A percentile compares a stretch with the other conserved stretches of the same genome.
Evolutionary conservation across 2,888 invertebrate species (phyloP).

Genomic region (Cephalotes varians): DNA sequence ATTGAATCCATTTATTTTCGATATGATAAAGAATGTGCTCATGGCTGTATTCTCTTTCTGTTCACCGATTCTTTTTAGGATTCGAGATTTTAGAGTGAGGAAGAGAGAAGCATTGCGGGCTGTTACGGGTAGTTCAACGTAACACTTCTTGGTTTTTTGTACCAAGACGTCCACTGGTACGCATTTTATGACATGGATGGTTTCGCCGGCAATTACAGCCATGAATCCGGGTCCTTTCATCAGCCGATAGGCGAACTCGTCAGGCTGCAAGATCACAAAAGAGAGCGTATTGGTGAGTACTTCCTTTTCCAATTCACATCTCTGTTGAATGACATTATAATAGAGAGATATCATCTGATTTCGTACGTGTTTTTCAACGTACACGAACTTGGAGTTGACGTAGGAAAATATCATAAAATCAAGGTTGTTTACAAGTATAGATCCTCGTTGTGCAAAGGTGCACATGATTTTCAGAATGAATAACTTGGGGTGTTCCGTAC

Average conservation of each 20-base stretch:
- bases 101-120: background rate
- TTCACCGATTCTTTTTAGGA: background rate
- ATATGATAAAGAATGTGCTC: background rate
- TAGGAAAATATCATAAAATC: background rate
- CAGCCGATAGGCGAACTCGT: background rate
- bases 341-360: background rate
- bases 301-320: background rate
- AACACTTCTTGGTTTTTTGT: background rate
- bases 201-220: background rate
- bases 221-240: background rate
- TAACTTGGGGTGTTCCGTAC: background rate
- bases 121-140: background rate
- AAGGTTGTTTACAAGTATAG: background rate
- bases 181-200: background rate
- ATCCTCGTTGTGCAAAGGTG: rapidly evolving
- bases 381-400: background rate
- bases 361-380: background rate
- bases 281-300: background rate
- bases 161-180: background rate
- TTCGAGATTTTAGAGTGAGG: background rate
- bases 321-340: background rate
- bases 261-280: background rate
- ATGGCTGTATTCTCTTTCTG: too few species aligned
- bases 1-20: background rate
- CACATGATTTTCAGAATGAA: background rate